These are phyloP conservation scores for Drosophila pallidifrons DNA, from an alignment of 1,140 invertebrate species.

Conservation along the genomic window DNA sequence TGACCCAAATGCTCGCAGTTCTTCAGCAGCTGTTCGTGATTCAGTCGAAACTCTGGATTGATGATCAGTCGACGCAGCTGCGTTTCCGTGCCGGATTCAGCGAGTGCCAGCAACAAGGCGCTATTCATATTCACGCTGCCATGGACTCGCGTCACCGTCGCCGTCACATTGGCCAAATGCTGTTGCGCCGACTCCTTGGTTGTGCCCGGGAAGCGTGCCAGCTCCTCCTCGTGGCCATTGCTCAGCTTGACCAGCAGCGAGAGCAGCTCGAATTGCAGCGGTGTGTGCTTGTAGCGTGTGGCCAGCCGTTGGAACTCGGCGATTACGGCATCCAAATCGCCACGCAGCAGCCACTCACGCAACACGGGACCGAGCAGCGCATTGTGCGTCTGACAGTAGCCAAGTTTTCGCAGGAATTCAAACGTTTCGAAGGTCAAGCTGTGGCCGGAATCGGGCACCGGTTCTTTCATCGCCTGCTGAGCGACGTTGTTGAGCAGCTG, in stretches of 20 bases:
- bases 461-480: conserved; percentile 47
- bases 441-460: conserved; percentile 39
- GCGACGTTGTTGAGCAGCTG: conserved; percentile 84
- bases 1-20: conserved; percentile 79
- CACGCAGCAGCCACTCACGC: conserved; percentile 83
- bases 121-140: conserved; percentile 79
- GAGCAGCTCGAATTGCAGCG: conserved; percentile 86
- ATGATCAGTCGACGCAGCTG: conserved; percentile 83
- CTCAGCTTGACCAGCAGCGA: conserved; percentile 77
- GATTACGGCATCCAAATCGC: conserved; percentile 84
- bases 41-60: conserved; percentile 80
- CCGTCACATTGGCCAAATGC: conserved; percentile 82
- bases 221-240: conserved; percentile 57
- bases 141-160: conserved; percentile 73
- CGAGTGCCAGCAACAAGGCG: conserved; percentile 82
- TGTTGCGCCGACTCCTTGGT: conserved; percentile 52
- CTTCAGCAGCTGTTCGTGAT: conserved; percentile 70
- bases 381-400: conserved; percentile 85
- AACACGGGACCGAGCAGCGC: conserved; percentile 85
- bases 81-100: conserved; percentile 84
- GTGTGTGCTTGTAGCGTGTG: conserved; percentile 82
- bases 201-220: conserved; percentile 41
- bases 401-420: conserved; percentile 76
- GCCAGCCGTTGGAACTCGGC: conserved; percentile 76
- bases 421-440: conserved; percentile 66